Evolutionary conservation across 2,888 invertebrate species (phyloP), one percentile per base, ranked within the genome.

Genomic region (Antheraea assamensis): DNA sequence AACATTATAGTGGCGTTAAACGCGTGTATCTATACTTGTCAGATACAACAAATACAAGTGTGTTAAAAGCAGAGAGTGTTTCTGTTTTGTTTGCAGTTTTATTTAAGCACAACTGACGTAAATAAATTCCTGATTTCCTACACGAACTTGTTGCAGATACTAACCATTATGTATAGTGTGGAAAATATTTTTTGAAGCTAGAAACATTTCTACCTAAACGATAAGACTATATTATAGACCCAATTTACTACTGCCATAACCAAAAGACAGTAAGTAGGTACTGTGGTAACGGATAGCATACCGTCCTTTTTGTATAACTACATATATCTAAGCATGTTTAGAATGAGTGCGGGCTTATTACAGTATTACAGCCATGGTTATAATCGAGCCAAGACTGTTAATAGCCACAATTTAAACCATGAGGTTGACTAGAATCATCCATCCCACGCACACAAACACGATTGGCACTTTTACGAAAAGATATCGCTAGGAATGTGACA

Each of bases 251-350:
- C 78, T 82, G 75, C 75, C 80, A 79, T 76, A 82, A 86, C 87
- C 87, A 89, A 86, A 72, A 82, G 80, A 83, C 84, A 83, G 81
- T 85, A 83, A 83, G 81, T 85, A 83, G 4, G 27, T 64, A 64
- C 13, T 64, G 30, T 17, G 15, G 30, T 77, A 78, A 82, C 80
- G 78, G 89, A 90, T 88, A 90, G 91, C 88, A 85, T 85, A 92
- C 89, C 81, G 82, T 80, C 83, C 82, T 85, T 87, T 85, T 87
- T 86, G 83, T 81, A 84, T 81, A 84, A 87, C 85, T 85, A 79
- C 82, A 81, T 81, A 78, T 81, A 77, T 74, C 74, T 77, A 79
- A 71, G 76, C 85, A 85, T 86, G 86, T 79, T 83, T 84, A 24
- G 82, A 78, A 77, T 82, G 83, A 58, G 84, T 82, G 80, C 83